Percentiles rank a stretch among this genome's conserved stretches.
Evolutionary conservation across 2,888 invertebrate genomes (phyloP).

Genomic region (Troglohyphantes excavatus): DNA sequence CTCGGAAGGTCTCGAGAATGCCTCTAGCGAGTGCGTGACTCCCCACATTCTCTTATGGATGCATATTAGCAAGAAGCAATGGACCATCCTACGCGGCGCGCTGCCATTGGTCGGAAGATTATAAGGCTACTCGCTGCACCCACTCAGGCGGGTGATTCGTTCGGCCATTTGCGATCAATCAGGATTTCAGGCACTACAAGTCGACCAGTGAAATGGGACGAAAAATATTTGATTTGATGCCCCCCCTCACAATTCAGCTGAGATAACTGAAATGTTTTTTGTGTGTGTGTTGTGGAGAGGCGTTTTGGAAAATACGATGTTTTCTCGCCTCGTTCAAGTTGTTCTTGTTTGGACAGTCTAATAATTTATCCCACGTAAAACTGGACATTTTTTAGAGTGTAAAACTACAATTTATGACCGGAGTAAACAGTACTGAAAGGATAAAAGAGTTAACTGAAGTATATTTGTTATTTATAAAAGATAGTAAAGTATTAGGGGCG

Average conservation of each 20-base stretch:
- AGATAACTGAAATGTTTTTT: conserved; percentile 33
- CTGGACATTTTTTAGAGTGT: too few species aligned
- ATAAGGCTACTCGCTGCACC: conserved; percentile 30
- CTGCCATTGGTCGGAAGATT: conserved; percentile 64
- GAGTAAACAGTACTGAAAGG: neutral
- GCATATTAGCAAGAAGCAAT: conserved; percentile 50
- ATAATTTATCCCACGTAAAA: too few species aligned
- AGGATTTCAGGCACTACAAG: conserved; percentile 62
- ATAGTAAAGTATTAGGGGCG: neutral
- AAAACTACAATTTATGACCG: too few species aligned
- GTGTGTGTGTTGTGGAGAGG: neutral
- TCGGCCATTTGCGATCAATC: conserved; percentile 70
- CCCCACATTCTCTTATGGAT: conserved; percentile 21
- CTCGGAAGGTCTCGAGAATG: neutral
- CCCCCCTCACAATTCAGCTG: conserved; percentile 35
- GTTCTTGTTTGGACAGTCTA: too few species aligned
- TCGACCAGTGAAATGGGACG: conserved; percentile 57
- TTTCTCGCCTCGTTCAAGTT: too few species aligned
- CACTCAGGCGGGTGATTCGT: conserved; percentile 41
- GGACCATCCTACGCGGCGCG: conserved; percentile 18
- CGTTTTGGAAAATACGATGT: too few species aligned
- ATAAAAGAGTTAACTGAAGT: neutral
- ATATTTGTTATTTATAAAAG: neutral
- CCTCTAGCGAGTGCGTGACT: conserved; percentile 1
- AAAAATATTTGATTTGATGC: conserved; percentile 63